These are phyloP conservation scores for Drosophila eugracilis DNA, from an alignment of 1,140 invertebrate genomes.

Conservation along the genomic window DNA sequence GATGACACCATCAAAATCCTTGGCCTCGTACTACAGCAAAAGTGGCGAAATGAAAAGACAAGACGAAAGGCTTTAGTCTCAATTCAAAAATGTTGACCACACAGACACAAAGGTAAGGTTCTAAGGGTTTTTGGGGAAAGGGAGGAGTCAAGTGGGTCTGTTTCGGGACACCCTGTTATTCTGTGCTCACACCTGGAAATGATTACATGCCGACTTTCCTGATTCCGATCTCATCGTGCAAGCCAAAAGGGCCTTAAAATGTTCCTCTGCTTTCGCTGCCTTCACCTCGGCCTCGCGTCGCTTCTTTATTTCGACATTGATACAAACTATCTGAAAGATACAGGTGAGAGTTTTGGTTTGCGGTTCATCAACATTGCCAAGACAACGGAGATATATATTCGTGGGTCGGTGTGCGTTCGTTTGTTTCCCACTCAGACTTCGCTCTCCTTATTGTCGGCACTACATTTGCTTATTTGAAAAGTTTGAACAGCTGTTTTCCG, in stretches of 20 bases:
- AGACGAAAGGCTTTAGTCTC: constrained; percentile 50
- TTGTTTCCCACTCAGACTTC: constrained; percentile 6
- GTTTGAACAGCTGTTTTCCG: constrained; percentile 57
- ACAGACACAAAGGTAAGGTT: constrained; percentile 18
- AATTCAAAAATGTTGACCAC: constrained; percentile 28
- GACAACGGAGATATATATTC: constrained; percentile 31
- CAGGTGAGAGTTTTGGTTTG: constrained; percentile 67
- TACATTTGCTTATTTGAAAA: constrained; percentile 29
- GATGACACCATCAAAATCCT: constrained; percentile 45
- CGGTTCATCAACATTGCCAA: constrained; percentile 69
- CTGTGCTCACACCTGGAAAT: constrained; percentile 46
- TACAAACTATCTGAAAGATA: constrained; percentile 82
- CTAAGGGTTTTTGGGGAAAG: not conserved
- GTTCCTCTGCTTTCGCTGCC: constrained; percentile 18
- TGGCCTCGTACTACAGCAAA: constrained; percentile 57
- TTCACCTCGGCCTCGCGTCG: constrained; percentile 57
- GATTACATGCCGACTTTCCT: not conserved
- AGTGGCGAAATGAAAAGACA: constrained; percentile 41
- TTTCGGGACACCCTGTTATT: constrained; percentile 4
- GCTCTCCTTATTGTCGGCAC: constrained; percentile 8
- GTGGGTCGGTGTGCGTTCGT: constrained; percentile 16
- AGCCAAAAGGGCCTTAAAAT: constrained; percentile 2
- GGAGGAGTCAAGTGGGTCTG: not conserved
- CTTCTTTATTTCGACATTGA: constrained; percentile 72
- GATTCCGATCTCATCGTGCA: not conserved